phyloP scores from a whole-genome alignment of 2,113 vertebrate species.

The Donacobius atricapilla region DNA sequence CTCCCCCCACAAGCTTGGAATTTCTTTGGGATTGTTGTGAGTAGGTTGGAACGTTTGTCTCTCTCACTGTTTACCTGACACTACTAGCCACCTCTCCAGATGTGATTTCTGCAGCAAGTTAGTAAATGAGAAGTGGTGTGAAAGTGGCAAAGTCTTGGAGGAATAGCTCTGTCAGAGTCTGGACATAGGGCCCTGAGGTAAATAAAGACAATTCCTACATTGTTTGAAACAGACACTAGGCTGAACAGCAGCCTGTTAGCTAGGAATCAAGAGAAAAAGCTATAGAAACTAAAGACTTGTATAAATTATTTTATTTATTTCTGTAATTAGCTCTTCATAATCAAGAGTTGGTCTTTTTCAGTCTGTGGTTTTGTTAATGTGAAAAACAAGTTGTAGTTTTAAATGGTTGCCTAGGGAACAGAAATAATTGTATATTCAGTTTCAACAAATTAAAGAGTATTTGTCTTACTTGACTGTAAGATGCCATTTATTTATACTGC shows the following conservation, averaged over 20 bases:
- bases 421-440: constrained; percentile 76
- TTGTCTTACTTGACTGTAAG: constrained; percentile 77
- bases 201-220: not conserved
- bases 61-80: not conserved
- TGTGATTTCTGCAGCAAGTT: not conserved
- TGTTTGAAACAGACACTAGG: constrained; percentile 33
- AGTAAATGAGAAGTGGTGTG: not conserved
- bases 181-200: not conserved
- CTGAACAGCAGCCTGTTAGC: constrained; percentile 45
- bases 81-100: constrained; percentile 35
- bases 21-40: not conserved
- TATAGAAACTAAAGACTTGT: constrained; percentile 66
- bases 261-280: constrained; percentile 25
- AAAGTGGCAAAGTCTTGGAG: constrained; percentile 1
- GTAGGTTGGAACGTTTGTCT: not conserved
- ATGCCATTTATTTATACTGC: constrained; percentile 70
- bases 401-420: constrained; percentile 79
- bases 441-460: constrained; percentile 80
- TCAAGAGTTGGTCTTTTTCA: constrained; percentile 76
- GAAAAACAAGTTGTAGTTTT: constrained; percentile 75
- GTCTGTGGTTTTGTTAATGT: constrained; percentile 77
- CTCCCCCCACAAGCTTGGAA: not conserved
- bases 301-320: constrained; percentile 86
- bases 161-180: not conserved
- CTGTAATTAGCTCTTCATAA: constrained; percentile 80